phyloP scores from a whole-genome alignment of 2,888 invertebrate species.

The Diloba caeruleocephala region DNA sequence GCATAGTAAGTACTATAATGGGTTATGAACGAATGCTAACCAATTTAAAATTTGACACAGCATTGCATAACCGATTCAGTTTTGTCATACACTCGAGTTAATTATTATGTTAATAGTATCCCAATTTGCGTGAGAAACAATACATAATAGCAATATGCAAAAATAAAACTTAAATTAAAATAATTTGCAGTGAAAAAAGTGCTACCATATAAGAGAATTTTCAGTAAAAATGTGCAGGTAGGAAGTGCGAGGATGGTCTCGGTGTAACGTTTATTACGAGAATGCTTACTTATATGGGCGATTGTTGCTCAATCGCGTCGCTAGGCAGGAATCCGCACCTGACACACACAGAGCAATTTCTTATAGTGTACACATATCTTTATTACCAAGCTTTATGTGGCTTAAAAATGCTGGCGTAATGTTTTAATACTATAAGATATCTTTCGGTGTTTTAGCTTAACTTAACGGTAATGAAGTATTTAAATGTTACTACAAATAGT shows the following conservation, averaged over 20 bases:
- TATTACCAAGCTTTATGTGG: conserved; percentile 27
- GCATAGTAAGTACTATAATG: conserved; percentile 30
- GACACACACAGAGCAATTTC: conserved; percentile 78
- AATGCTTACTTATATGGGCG: conserved; percentile 87
- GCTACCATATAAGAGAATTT: conserved; percentile 42
- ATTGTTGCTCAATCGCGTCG: conserved; percentile 87
- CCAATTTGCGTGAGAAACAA: conserved; percentile 31
- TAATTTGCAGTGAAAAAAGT: conserved; percentile 47
- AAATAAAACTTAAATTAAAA: conserved; percentile 32
- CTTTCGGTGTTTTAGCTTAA: conserved; percentile 15
- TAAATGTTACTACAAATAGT: conserved; percentile 1
- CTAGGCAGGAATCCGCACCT: conserved; percentile 88
- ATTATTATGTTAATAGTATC: conserved; percentile 19
- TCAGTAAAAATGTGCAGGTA: conserved; percentile 48
- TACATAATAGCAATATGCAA: conserved; percentile 25
- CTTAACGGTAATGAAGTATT: conserved; percentile 2
- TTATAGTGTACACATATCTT: conserved; percentile 48
- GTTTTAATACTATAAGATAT: conserved; percentile 32
- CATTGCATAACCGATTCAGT: conserved; percentile 15
- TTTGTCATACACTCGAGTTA: conserved; percentile 2
- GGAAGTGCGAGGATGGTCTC: conserved; percentile 61
- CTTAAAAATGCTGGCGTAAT: conserved; percentile 11
- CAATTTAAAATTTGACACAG: conserved; percentile 19
- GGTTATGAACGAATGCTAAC: conserved; percentile 22
- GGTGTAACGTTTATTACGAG: conserved; percentile 54